phyloP scores from a whole-genome alignment of 2,113 vertebrate genomes.

The Alexandromys fortis region DNA sequence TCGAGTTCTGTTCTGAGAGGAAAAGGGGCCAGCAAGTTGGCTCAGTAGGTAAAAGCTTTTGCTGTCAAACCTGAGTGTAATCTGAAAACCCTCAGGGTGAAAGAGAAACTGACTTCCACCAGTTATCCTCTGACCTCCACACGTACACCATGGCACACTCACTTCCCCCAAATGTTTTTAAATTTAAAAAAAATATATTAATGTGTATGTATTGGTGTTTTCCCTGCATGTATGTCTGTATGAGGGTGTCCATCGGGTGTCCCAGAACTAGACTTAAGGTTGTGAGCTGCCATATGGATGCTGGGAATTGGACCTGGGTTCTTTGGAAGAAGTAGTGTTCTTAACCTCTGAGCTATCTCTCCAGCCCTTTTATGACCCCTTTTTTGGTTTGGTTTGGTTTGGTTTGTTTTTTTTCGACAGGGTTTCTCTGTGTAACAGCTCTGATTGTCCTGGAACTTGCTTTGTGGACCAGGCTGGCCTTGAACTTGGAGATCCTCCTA shows the following conservation, averaged over 20 bases:
- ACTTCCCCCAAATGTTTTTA: background rate
- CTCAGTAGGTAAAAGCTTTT: background rate
- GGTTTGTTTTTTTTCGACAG: too few species aligned
- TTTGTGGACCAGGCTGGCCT: background rate
- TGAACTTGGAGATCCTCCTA: background rate
- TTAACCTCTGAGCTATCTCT: background rate
- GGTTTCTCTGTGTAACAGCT: background rate
- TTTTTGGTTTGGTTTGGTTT: background rate
- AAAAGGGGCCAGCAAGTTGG: background rate
- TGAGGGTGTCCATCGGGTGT: background rate
- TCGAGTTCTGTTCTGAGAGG: background rate
- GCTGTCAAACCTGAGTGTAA: background rate
- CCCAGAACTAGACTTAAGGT: background rate
- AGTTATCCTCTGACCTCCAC: background rate
- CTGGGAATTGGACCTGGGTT: background rate
- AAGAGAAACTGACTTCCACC: background rate
- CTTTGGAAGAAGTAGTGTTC: background rate
- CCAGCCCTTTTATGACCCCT: background rate
- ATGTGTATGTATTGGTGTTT: background rate
- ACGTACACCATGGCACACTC: too few species aligned
- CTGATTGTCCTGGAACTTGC: background rate
- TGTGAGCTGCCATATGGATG: background rate
- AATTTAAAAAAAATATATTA: background rate
- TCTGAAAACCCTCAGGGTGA: background rate
- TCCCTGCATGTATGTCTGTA: background rate